Conservation (phyloP, 2,888 invertebrate species). For the Junonia oenone region DNA sequence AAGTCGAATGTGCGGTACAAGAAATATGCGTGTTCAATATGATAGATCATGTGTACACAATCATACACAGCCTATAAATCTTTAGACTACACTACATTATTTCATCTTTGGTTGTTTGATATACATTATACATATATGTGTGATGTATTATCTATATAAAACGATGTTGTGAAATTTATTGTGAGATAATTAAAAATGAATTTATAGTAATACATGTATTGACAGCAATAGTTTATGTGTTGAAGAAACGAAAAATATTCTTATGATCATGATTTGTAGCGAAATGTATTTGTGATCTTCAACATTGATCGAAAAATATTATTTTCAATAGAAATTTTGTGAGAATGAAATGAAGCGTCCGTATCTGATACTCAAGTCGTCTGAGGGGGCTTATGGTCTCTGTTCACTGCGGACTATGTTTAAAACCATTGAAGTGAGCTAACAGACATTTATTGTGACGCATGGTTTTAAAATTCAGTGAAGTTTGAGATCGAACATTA, state of each 20-base stretch:
- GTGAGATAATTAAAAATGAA: neutral
- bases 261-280: neutral
- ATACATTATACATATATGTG: too few relatives aligned
- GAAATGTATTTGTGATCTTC: neutral
- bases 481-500: constrained; percentile 3
- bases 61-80: too few relatives aligned
- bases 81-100: neutral
- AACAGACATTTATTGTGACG: constrained; percentile 10
- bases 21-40: too few relatives aligned
- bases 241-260: neutral
- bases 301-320: neutral
- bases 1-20: too few relatives aligned
- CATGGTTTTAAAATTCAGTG: constrained; percentile 14
- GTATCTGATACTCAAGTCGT: constrained; percentile 17
- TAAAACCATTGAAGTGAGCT: constrained; percentile 14
- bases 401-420: constrained; percentile 17
- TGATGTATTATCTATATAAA: neutral
- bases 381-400: constrained; percentile 15
- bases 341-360: constrained; percentile 5
- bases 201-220: neutral
- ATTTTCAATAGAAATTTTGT: neutral
- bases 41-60: too few relatives aligned
- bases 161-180: neutral
- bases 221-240: neutral
- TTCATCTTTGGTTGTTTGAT: neutral